Base-by-base conservation (phyloP, 2,888 invertebrate genomes). In the Fragum sueziense region DNA sequence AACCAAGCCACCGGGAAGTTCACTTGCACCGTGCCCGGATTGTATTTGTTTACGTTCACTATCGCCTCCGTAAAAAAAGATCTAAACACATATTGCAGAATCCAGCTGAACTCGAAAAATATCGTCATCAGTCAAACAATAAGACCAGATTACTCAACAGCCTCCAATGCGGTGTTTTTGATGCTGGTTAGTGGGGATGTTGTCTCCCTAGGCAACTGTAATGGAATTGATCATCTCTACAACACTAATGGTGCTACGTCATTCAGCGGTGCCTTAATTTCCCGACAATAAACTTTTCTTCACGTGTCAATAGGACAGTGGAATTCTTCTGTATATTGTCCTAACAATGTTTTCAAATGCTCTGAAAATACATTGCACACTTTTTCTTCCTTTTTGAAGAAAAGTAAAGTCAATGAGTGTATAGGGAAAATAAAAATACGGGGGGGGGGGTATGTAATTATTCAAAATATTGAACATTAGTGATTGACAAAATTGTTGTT, bases 21-120 rank as follows among this genome's bases (percentile, higher is more conserved):
- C 47, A 71, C 71, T 17, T 71, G 71, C 29, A 27, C 59, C n/a
- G 61, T 71, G 2, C 29, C 61, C 2, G 71, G 71, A 27, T 6
- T 59, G n/a, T 71, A 71, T 25, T 27, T 25, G n/a, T 65, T 65
- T 27, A 25, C 41, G 3, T 41, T 65, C n/a, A 41, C 2, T 9
- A 3, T 65, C 11, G 62, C n/a, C 11, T 62, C 62, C 3, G 1
- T 2, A n/a, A 14, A 9, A 6, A 20, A 33, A 17, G 1, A 33
- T 33, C 3, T 7, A 22, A 7, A 62, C 2, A n/a, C n/a, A n/a
- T 62, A 62, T 22, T 62, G 62, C 34, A 33, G 62, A 29, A 62
- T 62, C 2, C 57, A 57, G n/a, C 25, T 27, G 6, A 57, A 57
- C 25, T 4, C 6, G 3, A 57, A 27, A 22, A 14, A 57, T 14